phyloP scores from a whole-genome alignment of 2,888 invertebrate genomes.

The Acronicta alni region DNA sequence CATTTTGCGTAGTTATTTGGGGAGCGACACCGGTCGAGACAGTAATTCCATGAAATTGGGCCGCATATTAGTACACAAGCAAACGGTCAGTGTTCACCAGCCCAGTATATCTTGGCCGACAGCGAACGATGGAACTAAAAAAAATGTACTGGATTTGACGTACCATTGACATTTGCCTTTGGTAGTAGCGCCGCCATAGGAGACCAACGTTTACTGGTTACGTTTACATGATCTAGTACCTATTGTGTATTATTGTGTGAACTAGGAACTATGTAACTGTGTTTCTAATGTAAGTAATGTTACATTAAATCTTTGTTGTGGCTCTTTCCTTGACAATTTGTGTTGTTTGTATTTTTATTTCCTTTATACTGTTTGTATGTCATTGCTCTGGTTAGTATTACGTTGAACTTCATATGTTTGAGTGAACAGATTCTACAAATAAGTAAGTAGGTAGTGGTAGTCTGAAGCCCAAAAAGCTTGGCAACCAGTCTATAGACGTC shows the following conservation, averaged over 20 bases:
- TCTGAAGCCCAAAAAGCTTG: too few species aligned
- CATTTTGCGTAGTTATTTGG: conserved; percentile 67
- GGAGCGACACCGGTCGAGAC: conserved; percentile 52
- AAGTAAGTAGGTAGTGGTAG: too few species aligned
- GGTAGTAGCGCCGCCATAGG: conserved; percentile 7
- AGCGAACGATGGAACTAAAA: not conserved
- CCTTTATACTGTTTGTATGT: not conserved
- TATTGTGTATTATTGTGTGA: conserved; percentile 44
- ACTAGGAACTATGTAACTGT: conserved; percentile 47
- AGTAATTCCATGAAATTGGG: conserved; percentile 70
- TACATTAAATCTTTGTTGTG: conserved; percentile 27
- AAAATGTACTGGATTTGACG: not conserved
- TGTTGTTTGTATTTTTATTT: conserved; percentile 9
- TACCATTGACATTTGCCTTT: not conserved
- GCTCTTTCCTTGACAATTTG: conserved; percentile 15
- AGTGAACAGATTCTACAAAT: too few species aligned
- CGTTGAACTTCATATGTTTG: too few species aligned
- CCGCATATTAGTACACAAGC: conserved; percentile 51
- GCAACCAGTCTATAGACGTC: too few species aligned
- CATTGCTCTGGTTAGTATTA: too few species aligned
- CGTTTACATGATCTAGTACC: conserved; percentile 12
- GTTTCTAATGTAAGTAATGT: conserved; percentile 35
- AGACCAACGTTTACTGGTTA: conserved; percentile 9
- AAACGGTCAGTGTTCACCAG: conserved; percentile 14
- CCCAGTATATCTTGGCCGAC: conserved; percentile 7